Evolutionary conservation across 2,797 vertebrate genomes (phyloP).

Genomic region (Emys orbicularis): DNA sequence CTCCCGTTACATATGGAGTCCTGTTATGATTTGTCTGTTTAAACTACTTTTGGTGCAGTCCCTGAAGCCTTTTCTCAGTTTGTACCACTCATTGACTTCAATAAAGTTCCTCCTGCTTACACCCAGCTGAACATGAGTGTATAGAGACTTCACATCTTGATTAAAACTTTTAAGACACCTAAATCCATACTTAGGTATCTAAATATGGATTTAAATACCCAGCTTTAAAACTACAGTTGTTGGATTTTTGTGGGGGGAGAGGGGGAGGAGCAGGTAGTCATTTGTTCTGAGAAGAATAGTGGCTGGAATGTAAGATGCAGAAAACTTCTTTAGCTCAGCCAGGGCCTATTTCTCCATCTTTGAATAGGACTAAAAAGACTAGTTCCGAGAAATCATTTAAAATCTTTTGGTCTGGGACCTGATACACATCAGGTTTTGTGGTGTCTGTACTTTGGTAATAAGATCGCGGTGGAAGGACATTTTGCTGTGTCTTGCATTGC

Average conservation of each 20-base stretch:
- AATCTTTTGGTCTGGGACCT: background rate
- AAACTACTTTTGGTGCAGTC: background rate
- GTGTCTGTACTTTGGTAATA: background rate
- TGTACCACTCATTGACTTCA: background rate
- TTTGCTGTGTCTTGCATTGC: background rate
- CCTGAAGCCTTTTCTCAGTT: background rate
- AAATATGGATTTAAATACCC: background rate
- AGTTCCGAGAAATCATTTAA: background rate
- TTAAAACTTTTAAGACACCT: background rate
- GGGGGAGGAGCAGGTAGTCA: background rate
- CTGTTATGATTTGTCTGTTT: background rate
- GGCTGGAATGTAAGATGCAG: background rate
- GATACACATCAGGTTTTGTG: fast-evolving
- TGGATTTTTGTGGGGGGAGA: background rate
- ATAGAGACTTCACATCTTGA: background rate
- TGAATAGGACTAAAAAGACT: background rate
- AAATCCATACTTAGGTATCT: background rate
- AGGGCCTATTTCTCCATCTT: background rate
- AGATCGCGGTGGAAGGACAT: fast-evolving
- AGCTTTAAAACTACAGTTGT: background rate
- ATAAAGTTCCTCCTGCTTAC: background rate
- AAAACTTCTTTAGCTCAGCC: background rate
- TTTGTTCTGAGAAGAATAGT: background rate
- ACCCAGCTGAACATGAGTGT: background rate
- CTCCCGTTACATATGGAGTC: background rate